Conservation (phyloP, 1,140 invertebrate genomes). For the Pemphigus obesinymphae region DNA sequence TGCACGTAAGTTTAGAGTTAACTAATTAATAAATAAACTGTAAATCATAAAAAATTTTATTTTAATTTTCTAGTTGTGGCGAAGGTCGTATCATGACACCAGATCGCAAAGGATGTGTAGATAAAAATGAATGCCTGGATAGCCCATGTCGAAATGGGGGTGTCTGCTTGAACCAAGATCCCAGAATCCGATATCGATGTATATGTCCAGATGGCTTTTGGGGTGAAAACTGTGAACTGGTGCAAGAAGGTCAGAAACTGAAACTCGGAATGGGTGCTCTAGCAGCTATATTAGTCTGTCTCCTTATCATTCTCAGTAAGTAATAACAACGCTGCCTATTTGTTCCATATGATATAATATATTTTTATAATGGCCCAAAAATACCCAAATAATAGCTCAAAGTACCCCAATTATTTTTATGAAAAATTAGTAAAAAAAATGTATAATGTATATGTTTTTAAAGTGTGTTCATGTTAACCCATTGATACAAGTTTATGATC, state of each 20-base stretch:
- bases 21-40: no score
- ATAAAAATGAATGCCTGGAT: conserved; percentile 90
- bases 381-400: no score
- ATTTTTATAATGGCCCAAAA: no score
- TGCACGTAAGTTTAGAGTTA: conserved; percentile 95
- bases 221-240: conserved; percentile 88
- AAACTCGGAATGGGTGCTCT: conserved; percentile 89
- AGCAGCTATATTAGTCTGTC: conserved; percentile 87
- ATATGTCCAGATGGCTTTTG: conserved; percentile 86
- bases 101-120: conserved; percentile 84
- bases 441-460: no score
- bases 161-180: conserved; percentile 82
- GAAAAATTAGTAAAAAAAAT: no score
- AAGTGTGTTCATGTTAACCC: no score
- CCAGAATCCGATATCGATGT: conserved; percentile 72
- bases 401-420: no score
- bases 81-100: conserved; percentile 81
- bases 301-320: conserved; percentile 91
- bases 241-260: conserved; percentile 86
- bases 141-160: conserved; percentile 87
- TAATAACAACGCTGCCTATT: no score
- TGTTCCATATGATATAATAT: no score
- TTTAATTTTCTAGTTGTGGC: conserved; percentile 87
- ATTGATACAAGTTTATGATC: no score
- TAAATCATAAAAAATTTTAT: no score